Base-by-base conservation (phyloP, 1,140 invertebrate species). In the Leptinotarsa texana region DNA sequence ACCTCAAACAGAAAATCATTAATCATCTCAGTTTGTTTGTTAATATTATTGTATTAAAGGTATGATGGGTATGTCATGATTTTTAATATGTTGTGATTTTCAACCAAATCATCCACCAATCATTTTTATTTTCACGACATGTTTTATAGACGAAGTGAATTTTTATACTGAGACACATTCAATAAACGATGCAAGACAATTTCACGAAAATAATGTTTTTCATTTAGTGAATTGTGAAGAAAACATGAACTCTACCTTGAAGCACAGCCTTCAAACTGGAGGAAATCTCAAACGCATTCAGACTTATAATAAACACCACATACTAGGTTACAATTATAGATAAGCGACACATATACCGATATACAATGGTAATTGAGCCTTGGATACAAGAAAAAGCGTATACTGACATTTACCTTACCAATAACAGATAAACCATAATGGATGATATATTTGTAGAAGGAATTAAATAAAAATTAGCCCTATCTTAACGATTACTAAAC, bases 381-480 rank as follows among this genome's bases (percentile, higher is more conserved):
- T 57, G 51, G 51, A 57, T 57, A 57, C 51, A 17, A 57, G 51
- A 57, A 57, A 57, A 57, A 57, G 17, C 15, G n/a, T 18, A 18
- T 18, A 57, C 51, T 57, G 51, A 57, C 51, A 57, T 57, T 57
- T 57, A 57, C 51, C 51, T 57, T 57, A 57, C 51, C 51, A 57
- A 57, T 57, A 15, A 57, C n/a, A 57, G 51, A 57, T 57, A 57
- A 57, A 57, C 4, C 51, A 57, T 57, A 57, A 57, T 57, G 51
- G 51, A 57, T 57, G 51, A 57, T 57, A 57, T 57, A 57, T 57
- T 57, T 57, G 51, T 57, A 57, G 51, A 57, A 57, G 51, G 51
- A 57, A 57, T 57, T 57, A 57, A 57, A 57, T 57, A 57, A 57
- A 57, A 57, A 57, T 57, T 57, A 57, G 51, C 51, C n/a, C 51